Evolutionary conservation across 2,797 vertebrate species (phyloP), one percentile per base, ranked within the genome.

Genomic region (Phyllotis vaccarum): DNA sequence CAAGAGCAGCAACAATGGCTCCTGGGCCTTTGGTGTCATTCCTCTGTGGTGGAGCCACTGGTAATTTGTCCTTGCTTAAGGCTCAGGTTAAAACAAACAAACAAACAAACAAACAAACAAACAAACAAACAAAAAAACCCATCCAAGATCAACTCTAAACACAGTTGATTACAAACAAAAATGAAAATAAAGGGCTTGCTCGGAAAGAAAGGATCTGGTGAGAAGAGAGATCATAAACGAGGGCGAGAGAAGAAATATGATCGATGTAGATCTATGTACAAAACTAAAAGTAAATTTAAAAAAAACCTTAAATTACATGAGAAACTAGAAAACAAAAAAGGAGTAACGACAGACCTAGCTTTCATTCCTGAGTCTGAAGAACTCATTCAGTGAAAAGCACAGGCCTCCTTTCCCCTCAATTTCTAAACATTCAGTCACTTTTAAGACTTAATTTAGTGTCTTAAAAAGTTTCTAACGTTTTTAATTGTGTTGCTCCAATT

Each of bases 361-460:
- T 89, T 96, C 10, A 72, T 9, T 58, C 34, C 90, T 70, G 34
- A 82, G 31, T 91, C 82, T 95, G 66, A 58, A 40, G n/a, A 81
- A 90, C 17, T 94, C 13, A 58, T 24, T 94, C 62, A 9, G 74
- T 68, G 95, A 76, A 95, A 95, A 54, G 49, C 27, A 97, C 92
- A 75, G 27, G 24, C 34, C 37, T 76, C 8, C 54, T 64, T 86
- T 95, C 72, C 52, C 22, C 14, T 95, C 49, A 82, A 56, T 89
- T 74, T 78, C 72, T 43, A 89, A 91, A 24, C 52, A 86, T 90
- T 87, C 40, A 88, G 2, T 87, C 13, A 86, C 85, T 95, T 94
- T 96, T 81, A 88, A 76, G 14, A 85, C 40, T 72, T 52, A 56
- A 58, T 66, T 94, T 85, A 64, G 64, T 68, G 37, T 6, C 34